Base-by-base conservation (phyloP, 1,140 invertebrate genomes). In the Calephelis nemesis region DNA sequence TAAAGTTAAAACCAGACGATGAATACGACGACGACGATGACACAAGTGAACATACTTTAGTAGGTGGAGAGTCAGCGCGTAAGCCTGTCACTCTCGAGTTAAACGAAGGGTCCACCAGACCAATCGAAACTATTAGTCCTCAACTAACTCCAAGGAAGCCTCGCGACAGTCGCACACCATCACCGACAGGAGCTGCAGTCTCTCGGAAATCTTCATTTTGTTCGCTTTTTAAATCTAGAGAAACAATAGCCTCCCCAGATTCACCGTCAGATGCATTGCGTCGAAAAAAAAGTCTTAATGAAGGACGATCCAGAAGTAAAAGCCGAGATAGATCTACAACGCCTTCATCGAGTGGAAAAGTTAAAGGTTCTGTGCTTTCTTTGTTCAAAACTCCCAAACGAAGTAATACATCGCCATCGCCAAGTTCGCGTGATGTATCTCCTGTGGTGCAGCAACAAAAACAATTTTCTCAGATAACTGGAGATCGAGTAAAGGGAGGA, bases 151-250 rank as follows among this genome's bases (percentile, higher is more conserved):
- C 74, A 47, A 70, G 74, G 7, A 50, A 62, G 0, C 63, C 69
- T 11, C 83, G 81, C 13, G 82, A 75, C 62, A 82, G 79, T 71
- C 87, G 92, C 42, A 93, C 92, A 12, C 92, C 85, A 48, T 93
- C 92, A 7, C 92, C 93, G 8, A 88, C 87, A 13, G 89, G 86
- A 0, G 84, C 73, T 7, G 84, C 94, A 0, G 93, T 95, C 0
- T 96, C 96, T 0, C 92, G 96, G 58, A 96, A 96, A 80, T 96
- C 95, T 72, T 96, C 96, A 19, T 96, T 97, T 75, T 94, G 95
- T 70, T 96, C 95, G 1, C 84, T 97, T 7, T 97, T 97, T 76
- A 95, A 95, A 82, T 94, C 94, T 70, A 91, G 88, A 60, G 93
- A 93, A 78, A 91, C 90, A 6, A 91, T 93, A 45, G 88, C 94